Base-by-base conservation (phyloP, 2,888 invertebrate genomes). In the Limnephilus lunatus region DNA sequence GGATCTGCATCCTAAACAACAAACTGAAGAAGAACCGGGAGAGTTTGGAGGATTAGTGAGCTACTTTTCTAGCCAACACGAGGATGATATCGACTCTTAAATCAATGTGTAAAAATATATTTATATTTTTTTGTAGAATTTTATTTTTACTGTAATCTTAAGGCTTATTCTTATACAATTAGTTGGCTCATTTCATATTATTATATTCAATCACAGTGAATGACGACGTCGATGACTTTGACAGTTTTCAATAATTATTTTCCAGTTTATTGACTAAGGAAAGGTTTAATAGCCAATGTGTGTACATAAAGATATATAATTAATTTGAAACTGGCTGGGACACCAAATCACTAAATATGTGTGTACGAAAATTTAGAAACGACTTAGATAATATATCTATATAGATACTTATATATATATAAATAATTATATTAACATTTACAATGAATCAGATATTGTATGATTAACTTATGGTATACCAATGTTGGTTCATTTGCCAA, bases 21-120 rank as follows among this genome's bases (percentile, higher is more conserved):
- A 93, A 91, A 94, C 92, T 92, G 95, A 96, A 94, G 97, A 97
- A 92, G 97, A 97, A 94, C 96, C 97, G 93, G 97, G 98, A 89
- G 98, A 98, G 95, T 98, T 98, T 95, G 98, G 98, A 81, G 98
- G 98, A 7, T 96, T 99, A 94, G 98, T 98, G 92, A 98, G 98
- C 95, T 99, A 99, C 96, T 98, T 98, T 95, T 98, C 98, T 94
- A 98, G 98, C 95, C 98, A 98, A 95, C 97, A 97, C 94, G 98
- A 98, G 95, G 98, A 98, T 95, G 98, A 98, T 95, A 97, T 98
- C 94, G 98, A 98, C 95, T 97, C 97, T 96, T 97, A 97, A 97
- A 89, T 44, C 68, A 83, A 81, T 81, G 89, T 89, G 80, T 83
- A 91, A 91, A 88, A 89, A 32, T 92, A 88, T 92, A 92, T 91